Evolutionary conservation across 2,888 invertebrate genomes (phyloP).

Genomic region (Chromoteleia sp.): DNA sequence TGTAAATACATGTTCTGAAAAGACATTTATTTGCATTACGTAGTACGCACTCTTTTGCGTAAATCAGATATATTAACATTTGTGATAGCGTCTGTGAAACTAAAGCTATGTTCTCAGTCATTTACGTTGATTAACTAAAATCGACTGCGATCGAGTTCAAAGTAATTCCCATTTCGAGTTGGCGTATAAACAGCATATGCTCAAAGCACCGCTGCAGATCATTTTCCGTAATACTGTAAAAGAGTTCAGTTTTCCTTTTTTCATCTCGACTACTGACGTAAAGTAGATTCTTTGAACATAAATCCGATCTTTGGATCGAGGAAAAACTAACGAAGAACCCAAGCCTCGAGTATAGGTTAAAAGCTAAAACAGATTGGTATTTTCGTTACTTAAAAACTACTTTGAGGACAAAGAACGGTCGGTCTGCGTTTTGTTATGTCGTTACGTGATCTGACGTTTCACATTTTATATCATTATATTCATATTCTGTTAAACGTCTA

Average conservation of each 20-base stretch:
- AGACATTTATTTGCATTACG: too few species aligned
- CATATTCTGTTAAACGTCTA: not conserved
- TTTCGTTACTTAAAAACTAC: conserved; percentile 38
- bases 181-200: conserved; percentile 1
- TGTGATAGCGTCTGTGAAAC: too few species aligned
- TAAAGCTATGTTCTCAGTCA: too few species aligned
- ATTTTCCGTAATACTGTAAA: conserved; percentile 26
- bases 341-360: conserved; percentile 3
- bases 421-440: conserved; percentile 20
- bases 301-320: conserved; percentile 16
- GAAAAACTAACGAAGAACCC: conserved; percentile 17
- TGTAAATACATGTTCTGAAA: too few species aligned
- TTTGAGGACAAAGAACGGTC: conserved; percentile 13
- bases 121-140: too few species aligned
- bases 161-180: conserved; percentile 3
- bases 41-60: too few species aligned
- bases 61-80: too few species aligned
- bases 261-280: conserved; percentile 7
- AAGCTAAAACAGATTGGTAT: conserved; percentile 18
- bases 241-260: conserved; percentile 17
- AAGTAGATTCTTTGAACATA: conserved; percentile 32
- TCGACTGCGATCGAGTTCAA: too few species aligned
- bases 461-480: conserved; percentile 21
- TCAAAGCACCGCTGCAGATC: conserved; percentile 10
- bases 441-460: conserved; percentile 12